phyloP scores from a whole-genome alignment of 1,140 invertebrate genomes.

The Coptotermes formosanus region DNA sequence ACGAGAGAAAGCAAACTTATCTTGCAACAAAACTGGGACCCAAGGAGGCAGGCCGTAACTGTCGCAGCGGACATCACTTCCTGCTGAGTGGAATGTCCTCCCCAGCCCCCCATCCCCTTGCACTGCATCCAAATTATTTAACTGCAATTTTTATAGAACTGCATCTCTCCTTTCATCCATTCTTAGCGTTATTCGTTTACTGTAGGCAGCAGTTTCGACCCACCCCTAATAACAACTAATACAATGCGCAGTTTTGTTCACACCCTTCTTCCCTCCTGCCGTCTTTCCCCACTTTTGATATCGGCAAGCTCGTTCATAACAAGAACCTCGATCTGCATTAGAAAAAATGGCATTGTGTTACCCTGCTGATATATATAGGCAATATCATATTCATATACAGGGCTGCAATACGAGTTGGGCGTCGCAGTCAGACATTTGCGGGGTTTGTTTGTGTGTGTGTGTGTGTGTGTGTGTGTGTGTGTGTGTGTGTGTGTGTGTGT shows the following conservation, averaged over 20 bases:
- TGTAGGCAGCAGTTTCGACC: neutral
- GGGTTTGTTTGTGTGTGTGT: neutral
- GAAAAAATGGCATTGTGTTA: neutral
- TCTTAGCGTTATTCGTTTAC: neutral
- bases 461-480: too few species aligned
- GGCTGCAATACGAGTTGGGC: neutral
- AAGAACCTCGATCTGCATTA: neutral
- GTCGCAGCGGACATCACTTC: neutral
- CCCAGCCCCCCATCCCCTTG: neutral
- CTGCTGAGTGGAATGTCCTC: neutral
- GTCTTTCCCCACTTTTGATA: neutral
- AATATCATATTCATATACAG: constrained; percentile 1
- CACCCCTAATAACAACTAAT: constrained; percentile 11
- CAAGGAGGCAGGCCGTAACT: neutral
- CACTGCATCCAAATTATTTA: constrained; percentile 3
- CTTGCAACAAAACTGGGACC: too few species aligned
- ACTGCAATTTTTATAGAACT: constrained; percentile 9
- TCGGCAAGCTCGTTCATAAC: neutral
- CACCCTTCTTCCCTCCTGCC: neutral
- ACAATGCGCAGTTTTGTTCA: neutral
- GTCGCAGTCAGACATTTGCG: neutral
- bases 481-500: too few species aligned
- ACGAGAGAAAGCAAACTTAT: too few species aligned
- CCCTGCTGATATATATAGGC: neutral
- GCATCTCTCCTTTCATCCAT: neutral